A percentile compares a stretch with the other conserved stretches of the same genome.
These are phyloP conservation scores for Poeciliopsis prolifica DNA, from an alignment of 2,113 vertebrate species.

Conservation along the genomic window DNA sequence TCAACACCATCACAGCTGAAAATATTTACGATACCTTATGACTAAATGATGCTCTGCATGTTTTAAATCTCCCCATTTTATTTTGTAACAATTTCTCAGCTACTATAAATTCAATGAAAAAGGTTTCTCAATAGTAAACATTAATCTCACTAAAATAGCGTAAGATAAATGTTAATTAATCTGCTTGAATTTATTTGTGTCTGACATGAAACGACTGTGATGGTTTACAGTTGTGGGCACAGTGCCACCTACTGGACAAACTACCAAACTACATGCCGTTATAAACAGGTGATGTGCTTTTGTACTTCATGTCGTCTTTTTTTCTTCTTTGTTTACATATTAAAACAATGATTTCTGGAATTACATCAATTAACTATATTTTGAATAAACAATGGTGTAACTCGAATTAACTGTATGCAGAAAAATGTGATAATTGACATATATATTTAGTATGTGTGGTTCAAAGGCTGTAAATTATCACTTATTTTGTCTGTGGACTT, in stretches of 20 bases:
- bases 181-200: background rate
- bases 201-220: background rate
- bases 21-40: conserved; percentile 55
- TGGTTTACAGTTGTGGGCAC: conserved; percentile 1
- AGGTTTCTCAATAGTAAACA: background rate
- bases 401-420: too few relatives aligned
- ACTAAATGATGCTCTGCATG: background rate
- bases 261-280: background rate
- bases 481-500: too few relatives aligned
- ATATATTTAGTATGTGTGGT: too few relatives aligned
- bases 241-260: conserved; percentile 45
- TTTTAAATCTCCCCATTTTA: background rate
- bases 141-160: background rate
- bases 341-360: too few relatives aligned
- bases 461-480: too few relatives aligned
- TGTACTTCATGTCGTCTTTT: too few relatives aligned
- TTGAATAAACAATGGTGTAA: too few relatives aligned
- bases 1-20: conserved; percentile 1
- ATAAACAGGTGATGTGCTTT: background rate
- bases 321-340: too few relatives aligned
- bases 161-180: background rate
- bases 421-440: too few relatives aligned
- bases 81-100: background rate
- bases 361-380: too few relatives aligned
- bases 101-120: background rate